Base-by-base conservation (phyloP, 2,113 vertebrate species). In the Aphyosemion australe region DNA sequence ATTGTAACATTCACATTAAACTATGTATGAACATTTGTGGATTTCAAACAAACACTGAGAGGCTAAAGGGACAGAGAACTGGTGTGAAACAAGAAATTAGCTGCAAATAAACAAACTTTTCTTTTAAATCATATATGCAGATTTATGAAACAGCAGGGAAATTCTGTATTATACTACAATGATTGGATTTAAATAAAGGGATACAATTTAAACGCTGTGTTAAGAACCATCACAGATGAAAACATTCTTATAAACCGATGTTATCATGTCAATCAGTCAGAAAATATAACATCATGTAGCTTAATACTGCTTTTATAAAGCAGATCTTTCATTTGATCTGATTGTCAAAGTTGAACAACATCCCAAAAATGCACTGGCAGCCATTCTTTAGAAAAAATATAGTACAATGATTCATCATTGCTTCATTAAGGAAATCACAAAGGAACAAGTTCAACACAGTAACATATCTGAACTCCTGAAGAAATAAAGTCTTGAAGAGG, bases 331-430 rank as follows among this genome's bases (percentile, higher is more conserved):
- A 19, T 18, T 71, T 60, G 72, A 63, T 60, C 65, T 79, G 88
- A 91, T 91, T 90, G 88, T 91, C 88, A 59, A 58, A 51, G 61
- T 62, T 49, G n/a, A 32, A 54, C 64, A 79, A 71, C 42, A 19
- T 32, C 41, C 32, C 52, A 39, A 64, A n/a, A 80, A 79, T 26
- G 69, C 51, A 80, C 57, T 20, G 72, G 43, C 49, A 61, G 8
- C 0, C 21, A 32, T 64, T 61, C 78, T 39, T 74, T 63, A 46
- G 46, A 65, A 69, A 76, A 74, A 82, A 21, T 21, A 60, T 56
- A 31, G 63, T 61, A 77, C 84, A 84, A 66, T 79, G 76, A 69
- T 66, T 62, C 72, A 75, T 80, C 66, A 72, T 47, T 76, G 65
- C 57, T 39, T 69, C 58, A 64, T 51, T 55, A 61, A 61, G 74